Conservation (phyloP, 2,797 vertebrate genomes). For the Notamacropus eugenii region DNA sequence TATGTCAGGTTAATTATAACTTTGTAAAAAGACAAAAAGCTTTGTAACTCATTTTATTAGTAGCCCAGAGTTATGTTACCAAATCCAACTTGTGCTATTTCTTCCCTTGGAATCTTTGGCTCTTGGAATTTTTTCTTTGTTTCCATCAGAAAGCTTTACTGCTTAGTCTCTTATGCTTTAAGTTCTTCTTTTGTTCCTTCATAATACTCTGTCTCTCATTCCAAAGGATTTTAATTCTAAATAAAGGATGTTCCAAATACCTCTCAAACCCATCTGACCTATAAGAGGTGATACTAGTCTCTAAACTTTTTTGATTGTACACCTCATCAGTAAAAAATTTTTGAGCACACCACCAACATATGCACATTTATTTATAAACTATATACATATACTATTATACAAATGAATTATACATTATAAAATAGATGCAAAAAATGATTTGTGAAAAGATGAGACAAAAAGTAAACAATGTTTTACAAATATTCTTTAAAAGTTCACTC, state of each 20-base stretch:
- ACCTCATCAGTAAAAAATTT: background rate
- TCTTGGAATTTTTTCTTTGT: slow-evolving; percentile 84
- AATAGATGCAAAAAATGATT: background rate
- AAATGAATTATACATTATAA: background rate
- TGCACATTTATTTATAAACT: background rate
- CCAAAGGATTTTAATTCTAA: slow-evolving; percentile 82
- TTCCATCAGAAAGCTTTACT: slow-evolving; percentile 88
- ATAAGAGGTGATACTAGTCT: background rate
- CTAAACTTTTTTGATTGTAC: background rate
- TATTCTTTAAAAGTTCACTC: background rate
- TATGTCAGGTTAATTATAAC: slow-evolving; percentile 79
- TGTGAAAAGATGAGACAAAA: background rate
- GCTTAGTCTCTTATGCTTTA: slow-evolving; percentile 80
- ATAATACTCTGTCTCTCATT: slow-evolving; percentile 89
- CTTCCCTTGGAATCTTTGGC: slow-evolving; percentile 86
- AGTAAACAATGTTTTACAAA: background rate
- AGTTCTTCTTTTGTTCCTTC: slow-evolving; percentile 88
- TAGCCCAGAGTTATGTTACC: slow-evolving; percentile 76
- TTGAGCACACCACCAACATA: background rate
- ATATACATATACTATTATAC: background rate
- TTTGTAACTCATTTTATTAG: slow-evolving; percentile 73
- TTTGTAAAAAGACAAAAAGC: slow-evolving; percentile 74
- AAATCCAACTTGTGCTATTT: slow-evolving; percentile 89
- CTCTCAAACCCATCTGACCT: slow-evolving; percentile 75
- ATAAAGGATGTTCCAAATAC: slow-evolving; percentile 87